Conservation (phyloP, 2,113 vertebrate genomes). For the Lagopus muta region DNA sequence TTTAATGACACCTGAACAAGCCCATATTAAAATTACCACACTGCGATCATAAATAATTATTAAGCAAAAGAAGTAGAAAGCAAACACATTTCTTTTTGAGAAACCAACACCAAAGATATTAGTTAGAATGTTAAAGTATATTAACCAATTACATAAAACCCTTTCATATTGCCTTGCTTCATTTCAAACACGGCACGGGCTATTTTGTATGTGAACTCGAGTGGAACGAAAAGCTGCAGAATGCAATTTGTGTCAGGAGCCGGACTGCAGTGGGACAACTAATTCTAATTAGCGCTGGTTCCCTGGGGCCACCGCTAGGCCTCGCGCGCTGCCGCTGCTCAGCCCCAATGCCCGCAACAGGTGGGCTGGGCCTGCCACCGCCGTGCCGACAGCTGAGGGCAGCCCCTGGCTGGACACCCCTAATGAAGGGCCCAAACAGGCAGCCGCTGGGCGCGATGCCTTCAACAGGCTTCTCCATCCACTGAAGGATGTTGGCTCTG, state of each 20-base stretch:
- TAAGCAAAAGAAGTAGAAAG: constrained; percentile 72
- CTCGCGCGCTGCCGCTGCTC: constrained; percentile 56
- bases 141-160: constrained; percentile 83
- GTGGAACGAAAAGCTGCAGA: constrained; percentile 89
- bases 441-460: constrained; percentile 77
- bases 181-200: constrained; percentile 84
- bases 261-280: constrained; percentile 86
- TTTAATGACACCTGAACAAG: constrained; percentile 77
- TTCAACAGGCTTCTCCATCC: constrained; percentile 76
- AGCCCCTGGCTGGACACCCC: constrained; percentile 77
- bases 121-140: constrained; percentile 83
- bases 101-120: constrained; percentile 74
- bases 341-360: constrained; percentile 80
- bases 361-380: constrained; percentile 76
- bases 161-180: constrained; percentile 88
- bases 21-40: constrained; percentile 68
- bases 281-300: constrained; percentile 89
- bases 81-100: constrained; percentile 61
- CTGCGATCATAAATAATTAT: constrained; percentile 73
- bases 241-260: constrained; percentile 89
- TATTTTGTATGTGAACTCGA: constrained; percentile 89
- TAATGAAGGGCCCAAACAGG: constrained; percentile 76
- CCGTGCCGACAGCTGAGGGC: constrained; percentile 79
- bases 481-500: constrained; percentile 72
- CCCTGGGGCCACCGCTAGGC: constrained; percentile 80